Base-by-base conservation (phyloP, 2,888 invertebrate genomes). In the Dioctria linearis region DNA sequence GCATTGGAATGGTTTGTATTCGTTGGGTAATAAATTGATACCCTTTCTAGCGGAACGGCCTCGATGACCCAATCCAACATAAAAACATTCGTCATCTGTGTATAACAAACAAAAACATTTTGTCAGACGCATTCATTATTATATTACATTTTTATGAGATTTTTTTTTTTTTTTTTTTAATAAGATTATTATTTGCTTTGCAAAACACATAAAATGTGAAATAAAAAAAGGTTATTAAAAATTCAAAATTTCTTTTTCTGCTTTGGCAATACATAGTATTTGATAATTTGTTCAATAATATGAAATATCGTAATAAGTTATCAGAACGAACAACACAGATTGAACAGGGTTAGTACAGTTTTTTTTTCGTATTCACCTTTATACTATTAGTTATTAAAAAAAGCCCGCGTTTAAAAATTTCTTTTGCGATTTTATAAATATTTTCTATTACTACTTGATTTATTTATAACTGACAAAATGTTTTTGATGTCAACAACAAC, bases 1-100 rank as follows among this genome's bases (percentile, higher is more conserved):
- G 93, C 96, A 96, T 92, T 95, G 95, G 93, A 95, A 96, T 89
- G 96, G 95, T 93, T 94, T 94, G 91, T 94, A 95, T 90, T 92
- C 90, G 87, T 94, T 51, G 46, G 69, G 71, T 84, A 86, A 85
- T 84, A 82, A 86, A 85, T 86, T 88, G 85, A 86, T 86, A 84
- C 88, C 88, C 83, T 85, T 85, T 83, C 86, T 88, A 84, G 87
- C 87, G 85, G 89, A 88, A 84, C 86, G 86, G 86, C 87, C 87
- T 85, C 94, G 94, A 91, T 95, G 95, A 91, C 95, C 95, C 93
- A 96, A 93, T 92, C 96, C 96, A 92, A 96, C 95, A 95, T 95
- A 95, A 95, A 96, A 96, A 94, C 96, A 96, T 93, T 95, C 95
- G 94, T 96, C 96, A 94, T 96, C 96, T 96, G 95, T 95, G 93